Base-by-base conservation (phyloP, 2,113 vertebrate species). In the Nibea coibor region DNA sequence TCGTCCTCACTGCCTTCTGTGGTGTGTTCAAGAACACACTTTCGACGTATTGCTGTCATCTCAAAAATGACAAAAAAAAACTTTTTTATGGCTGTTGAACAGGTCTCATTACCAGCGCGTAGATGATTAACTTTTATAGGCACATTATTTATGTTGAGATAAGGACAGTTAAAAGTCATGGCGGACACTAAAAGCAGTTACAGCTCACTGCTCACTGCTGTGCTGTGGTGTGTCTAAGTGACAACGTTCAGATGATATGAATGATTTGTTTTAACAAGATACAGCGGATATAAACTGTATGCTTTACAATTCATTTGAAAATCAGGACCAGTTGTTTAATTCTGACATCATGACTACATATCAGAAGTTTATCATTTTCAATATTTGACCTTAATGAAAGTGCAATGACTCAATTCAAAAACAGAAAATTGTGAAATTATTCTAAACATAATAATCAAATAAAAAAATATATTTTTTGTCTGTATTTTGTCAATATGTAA, bases 101-200 rank as follows among this genome's bases (percentile, higher is more conserved):
- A 64, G 62, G 83, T 82, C 87, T 93, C 86, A 90, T 93, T 89
- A 86, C 83, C 72, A 50, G 57, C 69, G 11, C 75, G 94, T 93
- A 89, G 91, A 94, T 96, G 75, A 94, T 94, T 94, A 85, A 93
- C 91, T 80, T 94, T 94, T 95, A 93, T 73, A 88, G 86, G 82
- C 84, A 81, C 91, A 95, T 93, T 95, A 95, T 96, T 96, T 95
- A 95, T 95, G 92, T 94, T 91, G 88, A 91, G 93, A 95, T 94
- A 94, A 94, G 92, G 90, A 83, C 87, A 87, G 91, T 86, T 87
- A 88, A 93, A 84, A 89, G 86, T 86, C 80, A 73, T 10, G 6
- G 73, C 35, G 68, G 86, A 83, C 88, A 84, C 72, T 90, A 81
- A 88, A 86, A 66, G 53, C 69, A 47, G 80, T 81, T 42, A 62